Conservation (phyloP, 2,888 invertebrate genomes). For the Neoscelio sp. region DNA sequence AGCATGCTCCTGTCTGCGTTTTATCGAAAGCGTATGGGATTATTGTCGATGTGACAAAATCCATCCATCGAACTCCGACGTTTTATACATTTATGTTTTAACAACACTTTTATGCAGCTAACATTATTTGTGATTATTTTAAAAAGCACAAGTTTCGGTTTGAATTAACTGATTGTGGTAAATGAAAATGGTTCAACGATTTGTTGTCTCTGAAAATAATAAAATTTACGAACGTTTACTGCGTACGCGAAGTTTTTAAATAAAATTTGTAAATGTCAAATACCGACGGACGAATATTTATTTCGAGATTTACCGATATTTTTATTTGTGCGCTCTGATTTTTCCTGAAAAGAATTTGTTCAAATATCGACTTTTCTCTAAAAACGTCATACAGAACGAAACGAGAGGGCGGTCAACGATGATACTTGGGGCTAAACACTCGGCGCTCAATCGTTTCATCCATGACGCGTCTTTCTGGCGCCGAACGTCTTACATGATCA, state of each 20-base stretch:
- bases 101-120: no score
- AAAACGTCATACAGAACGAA: slow-evolving; percentile 29
- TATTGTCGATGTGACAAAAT: slow-evolving; percentile 27
- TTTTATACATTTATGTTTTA: no score
- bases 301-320: slow-evolving; percentile 17
- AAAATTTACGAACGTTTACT: no score
- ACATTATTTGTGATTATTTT: no score
- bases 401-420: slow-evolving; percentile 46
- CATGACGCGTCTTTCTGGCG: slow-evolving; percentile 59
- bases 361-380: slow-evolving; percentile 40
- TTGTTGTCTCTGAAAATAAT: no score
- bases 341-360: slow-evolving; percentile 7
- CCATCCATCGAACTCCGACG: not conserved
- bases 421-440: slow-evolving; percentile 51
- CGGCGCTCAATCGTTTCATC: slow-evolving; percentile 56
- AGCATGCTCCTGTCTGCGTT: slow-evolving; percentile 26
- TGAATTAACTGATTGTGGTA: no score
- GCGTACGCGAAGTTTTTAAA: no score
- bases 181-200: no score
- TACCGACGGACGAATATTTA: slow-evolving; percentile 2
- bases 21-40: slow-evolving; percentile 30
- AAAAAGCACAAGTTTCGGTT: no score
- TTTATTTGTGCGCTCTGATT: slow-evolving; percentile 22
- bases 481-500: slow-evolving; percentile 43
- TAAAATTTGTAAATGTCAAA: slow-evolving; percentile 10